Base-by-base conservation (phyloP, 2,797 vertebrate species). In the Gymnoscopelus microlampas region DNA sequence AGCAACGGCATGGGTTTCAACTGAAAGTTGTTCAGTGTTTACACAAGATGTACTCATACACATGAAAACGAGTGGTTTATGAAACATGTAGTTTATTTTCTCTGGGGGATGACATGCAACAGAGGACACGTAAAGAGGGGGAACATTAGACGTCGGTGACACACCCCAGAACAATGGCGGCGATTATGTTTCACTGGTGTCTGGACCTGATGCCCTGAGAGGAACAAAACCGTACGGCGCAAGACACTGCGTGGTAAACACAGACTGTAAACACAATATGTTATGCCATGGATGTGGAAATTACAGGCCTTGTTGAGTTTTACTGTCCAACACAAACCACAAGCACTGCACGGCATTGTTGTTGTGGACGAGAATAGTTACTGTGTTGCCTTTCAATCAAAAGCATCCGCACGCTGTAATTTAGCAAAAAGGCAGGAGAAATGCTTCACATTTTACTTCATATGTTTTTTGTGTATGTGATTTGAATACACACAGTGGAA, bases 281-380 rank as follows among this genome's bases (percentile, higher is more conserved):
- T 66, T 69, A 73, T 24, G 58, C 19, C 32, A 6, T 55, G 39
- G 63, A 73, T 66, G 74, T 64, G 66, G 58, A 70, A 78, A 80
- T 81, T 66, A 76, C 79, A 77, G 60, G 64, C 62, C 62, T 74
- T 71, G 60, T 68, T 74, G 54, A 73, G 73, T 74, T 80, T 77
- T 68, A 72, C 19, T 71, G 61, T 68, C 62, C 47, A 14, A 60
- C 47, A 10, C 44, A 44, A 49, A 70, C 62, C 47, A 60, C 76
- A 67, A 19, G 24, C 72, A 66, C 14, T 61, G 56, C 73, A 80
- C 64, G 63, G 64, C 70, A 48, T 79, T 74, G 58, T 70, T 77
- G 63, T 58, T 24, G 54, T 23, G 3, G 56, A 39, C 15, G 78
- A 53, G 10, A 75, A 61, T 59, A 59, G 53, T 57, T 39, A n/a